Evolutionary conservation across 2,113 vertebrate species (phyloP), one percentile per base, ranked within the genome.

Genomic region (Burhinus oedicnemus): DNA sequence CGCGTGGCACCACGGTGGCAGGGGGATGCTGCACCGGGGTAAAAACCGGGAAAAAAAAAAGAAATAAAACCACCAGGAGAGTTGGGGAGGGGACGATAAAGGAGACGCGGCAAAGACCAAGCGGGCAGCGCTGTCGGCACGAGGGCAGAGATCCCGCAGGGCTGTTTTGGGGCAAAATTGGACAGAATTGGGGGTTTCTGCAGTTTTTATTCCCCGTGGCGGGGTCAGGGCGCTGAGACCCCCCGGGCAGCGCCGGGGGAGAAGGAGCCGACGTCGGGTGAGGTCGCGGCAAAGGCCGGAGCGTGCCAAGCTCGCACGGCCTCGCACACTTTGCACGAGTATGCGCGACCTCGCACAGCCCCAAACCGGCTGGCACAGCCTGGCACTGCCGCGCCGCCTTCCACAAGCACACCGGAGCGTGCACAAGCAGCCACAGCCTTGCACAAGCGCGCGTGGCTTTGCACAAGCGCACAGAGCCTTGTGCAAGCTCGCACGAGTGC

Each of bases 1-100:
- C 19, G 42, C 6, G 3, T 29, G 6, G 8, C 17, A 11, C 6
- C 21, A 4, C 6, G n/a, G n/a, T 12, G 5, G 11, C 3, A 1
- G 29, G 66, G 15, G 5, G 15, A 29, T 20, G 60, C 51, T 4
- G 38, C 38, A 4, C 4, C 7, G 4, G 40, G n/a, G n/a, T n/a
- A n/a, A n/a, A n/a, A 42, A 42, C 42, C 13, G 42, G 42, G 42
- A 42, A 42, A 42, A 42, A 42, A n/a, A 66, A 36, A 30, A 8
- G 27, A 32, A 60, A 60, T 60, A 10, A 34, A 71, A 38, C 8
- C 2, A 1, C 30, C 19, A 10, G 69, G 25, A 64, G 34, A 16
- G 17, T 14, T 4, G 15, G 23, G 10, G 15, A 36, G 13, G 23
- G 38, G 15, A 11, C 9, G 11, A 49, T 15, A 34, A 68, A 42